These are phyloP conservation scores for Cotesia typhae DNA, from an alignment of 1,140 invertebrate species.

Conservation along the genomic window DNA sequence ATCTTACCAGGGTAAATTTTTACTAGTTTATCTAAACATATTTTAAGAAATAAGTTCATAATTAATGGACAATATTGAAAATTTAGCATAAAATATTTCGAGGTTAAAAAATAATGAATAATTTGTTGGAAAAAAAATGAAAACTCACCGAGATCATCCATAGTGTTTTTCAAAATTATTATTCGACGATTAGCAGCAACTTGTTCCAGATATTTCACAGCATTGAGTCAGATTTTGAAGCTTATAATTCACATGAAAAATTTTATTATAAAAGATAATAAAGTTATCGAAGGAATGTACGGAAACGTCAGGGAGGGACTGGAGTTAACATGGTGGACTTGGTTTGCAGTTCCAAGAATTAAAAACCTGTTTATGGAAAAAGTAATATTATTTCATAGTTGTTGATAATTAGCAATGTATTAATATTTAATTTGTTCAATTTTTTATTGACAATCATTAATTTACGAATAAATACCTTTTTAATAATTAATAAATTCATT, in stretches of 20 bases:
- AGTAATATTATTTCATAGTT: neutral
- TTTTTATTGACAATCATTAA: no score
- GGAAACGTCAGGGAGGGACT: neutral
- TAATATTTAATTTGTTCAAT: no score
- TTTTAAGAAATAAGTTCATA: no score
- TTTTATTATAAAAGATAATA: neutral
- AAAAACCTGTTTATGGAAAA: constrained; percentile 9
- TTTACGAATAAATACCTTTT: no score
- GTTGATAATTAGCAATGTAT: neutral
- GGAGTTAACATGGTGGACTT: constrained; percentile 28
- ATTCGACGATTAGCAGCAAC: neutral
- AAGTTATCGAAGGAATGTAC: constrained; percentile 4
- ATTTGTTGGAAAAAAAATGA: neutral
- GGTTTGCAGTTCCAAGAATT: constrained; percentile 13
- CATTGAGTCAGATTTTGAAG: neutral
- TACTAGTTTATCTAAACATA: no score
- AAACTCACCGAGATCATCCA: constrained; percentile 24
- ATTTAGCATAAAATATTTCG: constrained; percentile 1
- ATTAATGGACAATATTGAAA: no score
- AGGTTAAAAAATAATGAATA: constrained; percentile 1
- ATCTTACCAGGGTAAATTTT: no score
- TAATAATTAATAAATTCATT: neutral
- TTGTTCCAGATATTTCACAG: neutral
- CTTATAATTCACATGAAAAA: neutral
- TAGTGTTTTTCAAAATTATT: constrained; percentile 31